Percentiles rank a stretch among this genome's conserved stretches.
Conservation (phyloP, 2,797 vertebrate genomes). For the Numenius phaeopus region DNA sequence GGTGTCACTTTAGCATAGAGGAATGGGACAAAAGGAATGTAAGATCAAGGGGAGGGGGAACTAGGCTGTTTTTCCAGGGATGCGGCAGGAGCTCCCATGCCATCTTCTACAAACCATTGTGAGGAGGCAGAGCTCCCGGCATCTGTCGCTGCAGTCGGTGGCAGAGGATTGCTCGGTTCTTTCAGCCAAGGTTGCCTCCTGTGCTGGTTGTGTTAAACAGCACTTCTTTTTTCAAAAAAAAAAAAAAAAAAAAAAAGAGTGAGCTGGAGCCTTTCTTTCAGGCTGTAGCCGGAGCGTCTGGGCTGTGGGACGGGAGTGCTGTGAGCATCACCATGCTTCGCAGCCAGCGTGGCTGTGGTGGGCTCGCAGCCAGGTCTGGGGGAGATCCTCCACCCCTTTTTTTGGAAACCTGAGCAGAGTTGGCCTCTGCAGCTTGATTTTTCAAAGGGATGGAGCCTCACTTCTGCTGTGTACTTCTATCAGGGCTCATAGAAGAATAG, state of each 20-base stretch:
- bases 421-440: neutral
- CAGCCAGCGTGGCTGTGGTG: neutral
- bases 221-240: neutral
- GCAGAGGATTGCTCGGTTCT: neutral
- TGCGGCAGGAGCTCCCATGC: neutral
- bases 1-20: neutral
- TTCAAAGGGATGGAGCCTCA: neutral
- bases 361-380: neutral
- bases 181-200: constrained; percentile 22
- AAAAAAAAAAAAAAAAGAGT: neutral
- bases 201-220: neutral
- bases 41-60: neutral
- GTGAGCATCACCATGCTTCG: neutral
- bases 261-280: neutral
- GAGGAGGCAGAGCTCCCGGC: constrained; percentile 1
- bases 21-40: neutral
- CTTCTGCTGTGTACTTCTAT: fast-evolving
- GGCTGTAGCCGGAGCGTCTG: neutral
- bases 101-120: neutral
- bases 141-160: constrained; percentile 44
- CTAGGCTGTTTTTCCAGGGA: neutral
- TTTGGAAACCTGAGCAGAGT: neutral
- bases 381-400: neutral
- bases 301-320: neutral
- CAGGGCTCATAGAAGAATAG: neutral